Percentiles rank a stretch among this genome's conserved stretches.
Evolutionary conservation across 2,113 vertebrate species (phyloP).

Genomic region (Oenanthe oenanthe): DNA sequence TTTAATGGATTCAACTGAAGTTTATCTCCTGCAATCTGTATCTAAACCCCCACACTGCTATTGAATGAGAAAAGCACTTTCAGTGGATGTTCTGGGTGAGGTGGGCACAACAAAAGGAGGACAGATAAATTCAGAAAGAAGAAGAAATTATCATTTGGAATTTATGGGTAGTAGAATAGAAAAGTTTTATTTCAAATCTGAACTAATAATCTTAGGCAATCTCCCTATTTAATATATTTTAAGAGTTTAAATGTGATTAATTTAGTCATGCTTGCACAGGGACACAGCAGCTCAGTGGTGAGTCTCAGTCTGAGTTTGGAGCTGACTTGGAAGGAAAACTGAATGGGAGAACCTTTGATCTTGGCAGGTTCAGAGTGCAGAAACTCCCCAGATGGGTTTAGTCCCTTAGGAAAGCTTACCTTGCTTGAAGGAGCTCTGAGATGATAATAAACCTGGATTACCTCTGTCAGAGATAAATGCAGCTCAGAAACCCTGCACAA

Average conservation of each 20-base stretch:
- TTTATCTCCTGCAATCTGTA: background rate
- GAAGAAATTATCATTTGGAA: background rate
- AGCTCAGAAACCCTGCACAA: background rate
- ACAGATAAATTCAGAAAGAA: background rate
- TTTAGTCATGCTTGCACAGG: background rate
- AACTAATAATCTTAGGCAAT: background rate
- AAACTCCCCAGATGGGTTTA: background rate
- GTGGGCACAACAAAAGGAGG: background rate
- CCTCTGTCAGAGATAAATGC: slow-evolving; percentile 9
- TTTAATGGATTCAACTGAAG: background rate
- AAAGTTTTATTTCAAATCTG: background rate
- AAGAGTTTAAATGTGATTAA: background rate
- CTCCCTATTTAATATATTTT: background rate
- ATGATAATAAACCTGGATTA: background rate
- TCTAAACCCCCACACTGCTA: background rate
- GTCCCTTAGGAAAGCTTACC: background rate
- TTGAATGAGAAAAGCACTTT: background rate
- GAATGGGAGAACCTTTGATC: background rate
- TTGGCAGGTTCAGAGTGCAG: background rate
- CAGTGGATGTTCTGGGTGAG: background rate
- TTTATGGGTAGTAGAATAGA: background rate
- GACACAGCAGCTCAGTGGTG: background rate
- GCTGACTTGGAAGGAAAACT: background rate
- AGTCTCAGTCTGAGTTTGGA: background rate
- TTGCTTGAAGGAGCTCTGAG: background rate